Base-by-base conservation (phyloP, 2,113 vertebrate genomes). In the Crotalus helleri region DNA sequence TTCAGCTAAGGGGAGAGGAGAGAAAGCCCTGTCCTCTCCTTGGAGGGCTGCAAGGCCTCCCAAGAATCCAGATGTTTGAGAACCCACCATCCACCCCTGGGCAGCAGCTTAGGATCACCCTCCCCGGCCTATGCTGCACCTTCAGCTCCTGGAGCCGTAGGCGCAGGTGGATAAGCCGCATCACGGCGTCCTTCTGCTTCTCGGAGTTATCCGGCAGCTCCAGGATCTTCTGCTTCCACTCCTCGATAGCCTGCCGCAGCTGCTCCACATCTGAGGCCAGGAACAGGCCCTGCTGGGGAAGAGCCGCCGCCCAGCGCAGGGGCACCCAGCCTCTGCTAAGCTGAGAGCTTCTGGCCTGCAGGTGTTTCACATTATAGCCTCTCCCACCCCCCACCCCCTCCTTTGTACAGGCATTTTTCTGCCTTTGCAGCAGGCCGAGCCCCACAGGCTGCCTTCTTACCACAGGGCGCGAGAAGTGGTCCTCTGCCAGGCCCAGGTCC, bases 131-230 rank as follows among this genome's bases (percentile, higher is more conserved):
- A 0, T 0, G 8, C 3, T 46, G 23, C 90, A 99, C 99, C 98
- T 99, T 98, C 49, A 99, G 98, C 94, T 99, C 99, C 96, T 99
- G 99, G 9, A 99, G 98, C 96, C 99, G 99, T 96, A 99, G 98
- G 21, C 99, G 98, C 33, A 99, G 98, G 94, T 99, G 99, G 89
- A 99, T 99, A n/a, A 99, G 99, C 95, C 98, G 98, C 49, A 99
- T 98, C n/a, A 99, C 99, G 0, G 98, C 98, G 0, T 99, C 99
- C 95, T 99, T 99, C 97, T 99, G 99, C 96, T 97, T 97, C 98
- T 99, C 99, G 0, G 99, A 99, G 94, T 99, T 98, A 89, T 99
- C 99, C 0, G 99, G 99, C 92, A 99, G 97, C 53, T 99, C 99
- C 96, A 99, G 95, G 93, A 99, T 99, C 94, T 97, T 96, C 93